Evolutionary conservation across 2,888 invertebrate species (phyloP).

Genomic region (Megaustenia siamemsis): DNA sequence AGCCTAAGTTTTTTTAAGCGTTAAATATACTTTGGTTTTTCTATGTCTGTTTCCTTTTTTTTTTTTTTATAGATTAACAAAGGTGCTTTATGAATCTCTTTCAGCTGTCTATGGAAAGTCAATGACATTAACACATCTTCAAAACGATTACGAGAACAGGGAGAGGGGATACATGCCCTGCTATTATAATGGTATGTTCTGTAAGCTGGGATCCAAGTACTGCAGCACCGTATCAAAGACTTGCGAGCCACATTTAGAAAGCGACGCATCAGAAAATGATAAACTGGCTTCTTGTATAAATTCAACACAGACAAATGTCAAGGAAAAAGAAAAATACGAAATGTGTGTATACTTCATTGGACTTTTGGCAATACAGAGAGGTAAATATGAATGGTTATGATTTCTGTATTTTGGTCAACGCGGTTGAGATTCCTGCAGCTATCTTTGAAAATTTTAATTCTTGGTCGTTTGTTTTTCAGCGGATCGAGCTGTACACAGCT

Average conservation of each 20-base stretch:
- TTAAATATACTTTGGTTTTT: no score
- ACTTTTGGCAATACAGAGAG: not conserved
- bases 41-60: no score
- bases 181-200: not conserved
- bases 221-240: not conserved
- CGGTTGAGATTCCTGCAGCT: no score
- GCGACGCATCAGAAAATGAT: not conserved
- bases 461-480: no score
- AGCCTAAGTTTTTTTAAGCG: no score
- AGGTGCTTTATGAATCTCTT: no score
- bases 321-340: not conserved
- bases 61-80: no score
- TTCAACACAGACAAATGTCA: not conserved
- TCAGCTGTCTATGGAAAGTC: no score
- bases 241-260: not conserved
- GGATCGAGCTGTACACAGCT: no score
- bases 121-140: no score
- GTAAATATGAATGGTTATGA: no score
- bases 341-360: not conserved
- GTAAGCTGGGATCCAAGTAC: not conserved
- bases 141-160: not conserved
- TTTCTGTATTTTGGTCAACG: no score
- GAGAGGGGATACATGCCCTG: not conserved
- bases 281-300: not conserved
- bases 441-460: not conserved